Evolutionary conservation across 2,888 invertebrate species (phyloP).

Genomic region (Caenorhabditis sp.): DNA sequence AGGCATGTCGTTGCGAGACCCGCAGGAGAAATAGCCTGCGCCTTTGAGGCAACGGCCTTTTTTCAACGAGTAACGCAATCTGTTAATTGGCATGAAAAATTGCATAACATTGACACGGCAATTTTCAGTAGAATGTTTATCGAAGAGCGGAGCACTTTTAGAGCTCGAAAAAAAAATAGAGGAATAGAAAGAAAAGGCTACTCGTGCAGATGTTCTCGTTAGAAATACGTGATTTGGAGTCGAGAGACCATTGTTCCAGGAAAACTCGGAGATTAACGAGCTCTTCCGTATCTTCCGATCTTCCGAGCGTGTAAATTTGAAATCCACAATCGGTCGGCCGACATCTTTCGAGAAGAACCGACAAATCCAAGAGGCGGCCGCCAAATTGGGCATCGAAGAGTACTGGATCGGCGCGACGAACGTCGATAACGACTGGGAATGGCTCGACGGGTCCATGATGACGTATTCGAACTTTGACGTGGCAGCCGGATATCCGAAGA

Average conservation of each 20-base stretch:
- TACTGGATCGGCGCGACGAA: constrained; percentile 53
- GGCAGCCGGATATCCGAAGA: constrained; percentile 43
- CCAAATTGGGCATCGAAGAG: constrained; percentile 47
- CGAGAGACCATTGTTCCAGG: constrained; percentile 87
- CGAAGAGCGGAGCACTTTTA: too few relatives aligned
- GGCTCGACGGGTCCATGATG: constrained; percentile 45
- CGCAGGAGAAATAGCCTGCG: constrained; percentile 10
- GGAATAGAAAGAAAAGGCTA: too few relatives aligned
- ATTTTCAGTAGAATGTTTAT: too few relatives aligned
- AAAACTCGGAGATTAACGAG: constrained; percentile 99
- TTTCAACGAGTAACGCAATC: background rate
- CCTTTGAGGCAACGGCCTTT: background rate
- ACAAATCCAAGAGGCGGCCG: constrained; percentile 30
- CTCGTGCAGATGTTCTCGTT: too few relatives aligned
- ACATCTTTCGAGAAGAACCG: constrained; percentile 14
- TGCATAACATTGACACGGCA: background rate
- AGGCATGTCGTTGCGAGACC: constrained; percentile 35
- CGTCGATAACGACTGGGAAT: constrained; percentile 54
- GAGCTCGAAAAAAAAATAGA: too few relatives aligned
- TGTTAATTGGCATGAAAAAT: constrained; percentile 5
- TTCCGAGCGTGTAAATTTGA: background rate
- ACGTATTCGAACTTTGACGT: constrained; percentile 46
- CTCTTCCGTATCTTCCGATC: constrained; percentile 91
- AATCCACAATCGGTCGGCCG: constrained; percentile 23
- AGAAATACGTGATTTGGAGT: too few relatives aligned